These are phyloP conservation scores for Crossocerus cetratus DNA, from an alignment of 2,888 invertebrate species.

Conservation along the genomic window DNA sequence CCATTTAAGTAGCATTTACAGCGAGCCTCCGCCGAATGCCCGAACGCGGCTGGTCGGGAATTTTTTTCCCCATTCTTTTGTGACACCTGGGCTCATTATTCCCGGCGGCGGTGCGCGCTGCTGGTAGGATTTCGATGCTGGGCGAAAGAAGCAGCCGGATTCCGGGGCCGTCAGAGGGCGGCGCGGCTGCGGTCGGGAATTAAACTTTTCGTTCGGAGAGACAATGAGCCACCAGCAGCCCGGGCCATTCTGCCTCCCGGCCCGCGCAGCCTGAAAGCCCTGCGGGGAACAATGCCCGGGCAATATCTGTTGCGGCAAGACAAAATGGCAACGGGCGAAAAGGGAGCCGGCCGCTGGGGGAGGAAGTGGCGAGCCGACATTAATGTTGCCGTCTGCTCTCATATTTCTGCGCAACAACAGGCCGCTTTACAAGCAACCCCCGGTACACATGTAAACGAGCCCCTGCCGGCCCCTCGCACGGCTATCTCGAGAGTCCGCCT, in stretches of 20 bases:
- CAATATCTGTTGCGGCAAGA: slow-evolving; percentile 46
- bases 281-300: slow-evolving; percentile 59
- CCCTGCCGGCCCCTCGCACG: neutral
- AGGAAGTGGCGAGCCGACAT: slow-evolving; percentile 25
- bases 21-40: too few relatives aligned
- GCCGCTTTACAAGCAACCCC: slow-evolving; percentile 16
- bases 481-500: neutral
- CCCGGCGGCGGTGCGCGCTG: too few relatives aligned
- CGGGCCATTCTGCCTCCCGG: slow-evolving; percentile 39
- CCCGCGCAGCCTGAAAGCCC: slow-evolving; percentile 51
- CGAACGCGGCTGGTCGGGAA: too few relatives aligned
- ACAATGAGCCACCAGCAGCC: slow-evolving; percentile 54
- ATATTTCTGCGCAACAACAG: slow-evolving; percentile 43
- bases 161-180: slow-evolving; percentile 11
- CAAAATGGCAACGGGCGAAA: slow-evolving; percentile 21
- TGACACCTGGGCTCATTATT: too few relatives aligned
- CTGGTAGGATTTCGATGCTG: slow-evolving; percentile 39
- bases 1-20: too few relatives aligned
- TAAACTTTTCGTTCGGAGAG: slow-evolving; percentile 63
- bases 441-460: slow-evolving; percentile 34
- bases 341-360: neutral
- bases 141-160: slow-evolving; percentile 45
- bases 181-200: slow-evolving; percentile 49
- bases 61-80: too few relatives aligned
- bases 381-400: slow-evolving; percentile 52